Evolutionary conservation across 2,113 vertebrate species (phyloP).

Genomic region (Camelus bactrianus): DNA sequence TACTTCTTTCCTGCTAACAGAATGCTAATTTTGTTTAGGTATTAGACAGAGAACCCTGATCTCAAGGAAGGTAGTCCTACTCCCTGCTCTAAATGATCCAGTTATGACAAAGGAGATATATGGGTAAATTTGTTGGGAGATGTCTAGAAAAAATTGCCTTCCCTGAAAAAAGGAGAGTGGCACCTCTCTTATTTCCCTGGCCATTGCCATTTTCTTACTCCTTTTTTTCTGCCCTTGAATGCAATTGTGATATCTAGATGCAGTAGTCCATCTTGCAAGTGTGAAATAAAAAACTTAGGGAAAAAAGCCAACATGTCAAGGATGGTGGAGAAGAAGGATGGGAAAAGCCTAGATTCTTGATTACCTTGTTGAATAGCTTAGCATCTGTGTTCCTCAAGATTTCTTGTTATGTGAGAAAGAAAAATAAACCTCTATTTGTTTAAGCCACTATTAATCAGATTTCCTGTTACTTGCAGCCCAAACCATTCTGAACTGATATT

Average conservation of each 20-base stretch:
- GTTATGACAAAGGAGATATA: not conserved
- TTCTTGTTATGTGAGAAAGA: conserved; percentile 12
- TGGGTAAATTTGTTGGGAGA: not conserved
- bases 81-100: conserved; percentile 10
- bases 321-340: not conserved
- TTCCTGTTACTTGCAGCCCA: not conserved
- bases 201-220: not conserved
- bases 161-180: not conserved
- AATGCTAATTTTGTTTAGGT: conserved; percentile 41
- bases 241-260: not conserved
- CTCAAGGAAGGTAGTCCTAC: not conserved
- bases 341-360: conserved; percentile 9
- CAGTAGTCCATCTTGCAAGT: conserved; percentile 1
- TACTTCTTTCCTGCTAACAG: not conserved
- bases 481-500: not conserved
- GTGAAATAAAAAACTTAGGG: conserved; percentile 20
- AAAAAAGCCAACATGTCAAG: not conserved
- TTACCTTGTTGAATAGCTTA: not conserved
- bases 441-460: conserved; percentile 8
- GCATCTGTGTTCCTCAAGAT: not conserved
- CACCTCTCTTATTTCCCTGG: not conserved
- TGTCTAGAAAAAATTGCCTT: conserved; percentile 6
- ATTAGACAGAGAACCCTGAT: not conserved
- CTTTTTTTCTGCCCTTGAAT: conserved; percentile 43
- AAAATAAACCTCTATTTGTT: conserved; percentile 38